Evolutionary conservation across 92 coral and sea anemone genomes (phyloP), one percentile per base, ranked within the genome.

Genomic region (Palythoa caribaeorum): DNA sequence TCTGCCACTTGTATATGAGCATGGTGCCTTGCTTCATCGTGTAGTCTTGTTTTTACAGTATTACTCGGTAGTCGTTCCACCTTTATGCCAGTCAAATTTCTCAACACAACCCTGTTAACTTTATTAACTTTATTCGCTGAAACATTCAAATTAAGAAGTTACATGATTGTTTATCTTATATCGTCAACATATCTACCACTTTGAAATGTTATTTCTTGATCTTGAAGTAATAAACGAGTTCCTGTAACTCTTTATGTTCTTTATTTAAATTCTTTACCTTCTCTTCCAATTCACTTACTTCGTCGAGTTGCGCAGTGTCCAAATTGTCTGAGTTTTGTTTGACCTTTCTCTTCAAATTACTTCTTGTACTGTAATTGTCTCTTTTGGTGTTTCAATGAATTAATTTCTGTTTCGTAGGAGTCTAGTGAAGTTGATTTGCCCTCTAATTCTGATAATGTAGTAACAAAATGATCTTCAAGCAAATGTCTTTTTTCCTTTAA

Each of bases 31-130:
- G 68, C 76, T 38, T 71, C 76, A 12, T 38, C 38, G 0, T 38
- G 51, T 2, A 71, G 76, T 38, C 76, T 71, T 71, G 76, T 19
- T 38, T 71, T 71, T 11, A 71, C 76, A 38, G 76, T 52, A 71
- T 71, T 71, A 71, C 76, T 71, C 37, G 76, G 76, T 1, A 71
- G 76, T 11, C 76, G 76, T 7, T 71, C 76, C 51, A 71, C 76
- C 51, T 37, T 50, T 37, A 19, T 71, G 76, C 76, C 8, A 12
- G 76, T 39, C n/a, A 71, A 37, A 71, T 71, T 71, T 37, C 38
- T 71, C 51, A 71, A 37, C 1, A 37, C 76, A 20, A 71, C 17
- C 51, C 51, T 71, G 38, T 37, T 71, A 6, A 71, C 76, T 38
- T 71, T 50, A 71, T 71, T 71, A 38, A 71, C 76, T 20, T 71